These are phyloP conservation scores for Encarsia formosa DNA, from an alignment of 2,888 invertebrate species.

Conservation along the genomic window DNA sequence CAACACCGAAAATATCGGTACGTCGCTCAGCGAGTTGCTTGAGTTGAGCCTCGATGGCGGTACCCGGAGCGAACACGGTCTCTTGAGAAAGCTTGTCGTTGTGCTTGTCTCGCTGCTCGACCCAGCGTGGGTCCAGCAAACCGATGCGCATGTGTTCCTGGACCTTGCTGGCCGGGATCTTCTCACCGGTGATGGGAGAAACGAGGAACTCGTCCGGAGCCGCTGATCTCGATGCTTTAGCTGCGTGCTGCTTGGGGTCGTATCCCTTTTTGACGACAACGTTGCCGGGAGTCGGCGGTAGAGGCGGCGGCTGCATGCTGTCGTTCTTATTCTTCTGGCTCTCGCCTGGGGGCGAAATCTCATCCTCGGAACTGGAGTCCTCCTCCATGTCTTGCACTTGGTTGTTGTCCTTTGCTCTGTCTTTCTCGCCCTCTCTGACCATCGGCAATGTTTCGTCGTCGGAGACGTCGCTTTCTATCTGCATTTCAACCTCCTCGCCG, in stretches of 20 bases:
- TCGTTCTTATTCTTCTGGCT: slow-evolving; percentile 46
- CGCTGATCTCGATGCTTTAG: slow-evolving; percentile 60
- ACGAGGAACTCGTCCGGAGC: slow-evolving; percentile 86
- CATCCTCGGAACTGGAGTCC: slow-evolving; percentile 72
- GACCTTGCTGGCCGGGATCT: slow-evolving; percentile 94
- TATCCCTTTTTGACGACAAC: slow-evolving; percentile 94
- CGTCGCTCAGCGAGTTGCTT: slow-evolving; percentile 95
- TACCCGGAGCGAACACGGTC: slow-evolving; percentile 70
- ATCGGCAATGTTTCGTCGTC: slow-evolving; percentile 60
- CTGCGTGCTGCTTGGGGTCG: slow-evolving; percentile 80
- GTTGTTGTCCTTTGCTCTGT: slow-evolving; percentile 54
- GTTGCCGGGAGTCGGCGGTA: slow-evolving; percentile 86
- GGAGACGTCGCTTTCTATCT: slow-evolving; percentile 72
- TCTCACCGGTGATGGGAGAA: slow-evolving; percentile 97
- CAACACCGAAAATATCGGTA: slow-evolving; percentile 99
- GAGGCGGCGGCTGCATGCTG: slow-evolving; percentile 61
- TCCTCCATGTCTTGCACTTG: slow-evolving; percentile 91
- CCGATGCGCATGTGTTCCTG: slow-evolving; percentile 98
- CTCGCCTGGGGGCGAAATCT: slow-evolving; percentile 44
- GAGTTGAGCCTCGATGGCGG: slow-evolving; percentile 93
- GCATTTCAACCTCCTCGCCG: slow-evolving; percentile 84
- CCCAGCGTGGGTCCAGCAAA: slow-evolving; percentile 93
- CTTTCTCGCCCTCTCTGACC: slow-evolving; percentile 48
- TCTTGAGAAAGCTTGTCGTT: slow-evolving; percentile 91
- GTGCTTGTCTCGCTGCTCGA: slow-evolving; percentile 92